phyloP scores from a whole-genome alignment of 2,113 vertebrate species.

The Marmota monax region DNA sequence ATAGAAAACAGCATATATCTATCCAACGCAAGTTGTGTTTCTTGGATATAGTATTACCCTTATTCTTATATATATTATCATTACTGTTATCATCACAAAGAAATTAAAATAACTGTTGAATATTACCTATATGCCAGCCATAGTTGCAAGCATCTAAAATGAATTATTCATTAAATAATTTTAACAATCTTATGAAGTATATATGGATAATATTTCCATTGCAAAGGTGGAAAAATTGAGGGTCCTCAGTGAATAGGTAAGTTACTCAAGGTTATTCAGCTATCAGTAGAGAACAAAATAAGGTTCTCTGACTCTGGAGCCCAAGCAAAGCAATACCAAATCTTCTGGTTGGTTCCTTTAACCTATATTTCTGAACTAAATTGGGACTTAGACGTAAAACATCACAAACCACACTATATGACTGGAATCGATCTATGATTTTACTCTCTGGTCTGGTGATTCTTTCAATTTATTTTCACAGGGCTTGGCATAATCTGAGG shows the following conservation, averaged over 20 bases:
- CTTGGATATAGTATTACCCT: not conserved
- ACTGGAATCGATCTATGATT: constrained; percentile 37
- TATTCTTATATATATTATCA: not conserved
- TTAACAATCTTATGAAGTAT: not conserved
- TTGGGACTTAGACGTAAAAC: constrained; percentile 5
- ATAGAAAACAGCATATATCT: not conserved
- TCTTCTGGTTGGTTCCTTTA: constrained; percentile 5
- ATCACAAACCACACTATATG: not conserved
- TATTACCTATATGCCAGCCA: not conserved
- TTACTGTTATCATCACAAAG: not conserved
- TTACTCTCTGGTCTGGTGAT: constrained; percentile 21
- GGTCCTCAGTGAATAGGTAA: not conserved
- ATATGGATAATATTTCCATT: not conserved
- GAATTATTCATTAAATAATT: not conserved
- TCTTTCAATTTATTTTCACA: constrained; percentile 56
- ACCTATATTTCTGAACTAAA: constrained; percentile 24
- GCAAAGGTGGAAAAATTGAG: constrained; percentile 27
- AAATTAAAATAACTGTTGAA: not conserved
- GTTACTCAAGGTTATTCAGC: not conserved
- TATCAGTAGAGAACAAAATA: not conserved
- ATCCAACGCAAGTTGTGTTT: not conserved
- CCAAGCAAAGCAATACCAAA: constrained; percentile 39
- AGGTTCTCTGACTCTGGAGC: not conserved
- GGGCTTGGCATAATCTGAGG: constrained; percentile 19
- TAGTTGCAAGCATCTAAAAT: not conserved